Percentiles rank a stretch among this genome's conserved stretches.
Conservation (phyloP, 2,888 invertebrate genomes). For the Agrotis puta region DNA sequence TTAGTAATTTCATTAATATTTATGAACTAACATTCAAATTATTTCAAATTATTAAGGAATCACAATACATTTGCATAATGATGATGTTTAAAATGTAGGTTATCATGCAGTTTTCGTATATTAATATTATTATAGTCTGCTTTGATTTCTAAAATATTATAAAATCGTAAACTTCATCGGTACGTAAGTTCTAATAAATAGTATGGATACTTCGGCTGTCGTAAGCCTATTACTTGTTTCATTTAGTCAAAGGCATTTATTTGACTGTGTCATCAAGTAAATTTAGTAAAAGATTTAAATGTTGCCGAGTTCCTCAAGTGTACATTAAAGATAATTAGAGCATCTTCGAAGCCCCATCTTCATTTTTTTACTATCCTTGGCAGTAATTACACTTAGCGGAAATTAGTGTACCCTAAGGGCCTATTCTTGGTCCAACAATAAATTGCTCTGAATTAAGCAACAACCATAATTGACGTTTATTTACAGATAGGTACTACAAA, state of each 20-base stretch:
- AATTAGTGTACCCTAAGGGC: slow-evolving; percentile 10
- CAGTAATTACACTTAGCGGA: slow-evolving; percentile 8
- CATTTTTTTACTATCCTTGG: background rate
- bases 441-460: slow-evolving; percentile 14
- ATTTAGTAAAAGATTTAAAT: background rate
- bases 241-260: slow-evolving; percentile 28
- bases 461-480: background rate
- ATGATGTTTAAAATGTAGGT: background rate
- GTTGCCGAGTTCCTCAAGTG: background rate
- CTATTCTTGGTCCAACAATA: slow-evolving; percentile 20
- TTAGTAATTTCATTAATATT: background rate
- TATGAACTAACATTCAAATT: background rate
- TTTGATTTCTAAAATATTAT: background rate
- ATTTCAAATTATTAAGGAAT: background rate
- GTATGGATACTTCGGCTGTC: background rate
- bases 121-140: background rate
- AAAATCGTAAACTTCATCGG: background rate
- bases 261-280: slow-evolving; percentile 11
- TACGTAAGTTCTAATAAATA: background rate
- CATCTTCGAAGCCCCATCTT: background rate
- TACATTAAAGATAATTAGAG: no score
- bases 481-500: background rate
- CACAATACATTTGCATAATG: background rate
- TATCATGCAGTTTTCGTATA: background rate
- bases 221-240: background rate